Evolutionary conservation across 2,113 vertebrate species (phyloP), one percentile per base, ranked within the genome.

Genomic region (Butorides virescens): DNA sequence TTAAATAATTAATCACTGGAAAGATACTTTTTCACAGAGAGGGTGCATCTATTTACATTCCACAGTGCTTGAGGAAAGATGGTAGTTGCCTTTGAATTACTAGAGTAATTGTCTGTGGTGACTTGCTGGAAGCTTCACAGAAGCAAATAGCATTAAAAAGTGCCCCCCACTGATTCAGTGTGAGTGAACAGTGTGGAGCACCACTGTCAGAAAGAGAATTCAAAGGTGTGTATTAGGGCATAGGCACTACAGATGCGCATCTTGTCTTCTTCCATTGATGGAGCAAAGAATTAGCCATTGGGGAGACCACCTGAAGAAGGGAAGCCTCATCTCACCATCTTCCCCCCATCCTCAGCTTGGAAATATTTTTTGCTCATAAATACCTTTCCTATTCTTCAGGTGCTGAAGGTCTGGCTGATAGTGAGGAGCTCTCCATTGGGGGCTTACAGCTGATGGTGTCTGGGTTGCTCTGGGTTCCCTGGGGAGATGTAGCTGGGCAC

Each of bases 1-100:
- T 84, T 97, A 88, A 97, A 97, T 97, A 96, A 96, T 96, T 96
- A 80, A 97, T 96, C 74, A 83, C 53, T 90, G 32, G 81, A 90
- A 94, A 92, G 68, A 90, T 77, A 58, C 21, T 88, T 88, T 93
- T 90, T 91, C 77, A 91, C 61, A 63, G 76, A 84, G 34, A 58
- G 15, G 3, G 37, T 95, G 78, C 72, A 71, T 81, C 61, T 96
- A 80, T 77, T 96, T 93, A 92, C 90, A 86, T 97, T 96, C 84
- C 42, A 52, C 6, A 70, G 37, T 76, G 71, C 67, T 78, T 86
- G 78, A 93, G 95, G 67, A 94, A 85, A 95, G 76, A 78, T 58
- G 34, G 84, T 82, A 47, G 53, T 44, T 92, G 55, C 37, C 78
- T 96, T 95, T 96, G 92, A 95, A 96, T 93, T 96, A 70, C 68